Percentiles rank a stretch among this genome's conserved stretches.
These are phyloP conservation scores for Nyctibius bracteatus DNA, from an alignment of 2,113 vertebrate genomes.

Conservation along the genomic window DNA sequence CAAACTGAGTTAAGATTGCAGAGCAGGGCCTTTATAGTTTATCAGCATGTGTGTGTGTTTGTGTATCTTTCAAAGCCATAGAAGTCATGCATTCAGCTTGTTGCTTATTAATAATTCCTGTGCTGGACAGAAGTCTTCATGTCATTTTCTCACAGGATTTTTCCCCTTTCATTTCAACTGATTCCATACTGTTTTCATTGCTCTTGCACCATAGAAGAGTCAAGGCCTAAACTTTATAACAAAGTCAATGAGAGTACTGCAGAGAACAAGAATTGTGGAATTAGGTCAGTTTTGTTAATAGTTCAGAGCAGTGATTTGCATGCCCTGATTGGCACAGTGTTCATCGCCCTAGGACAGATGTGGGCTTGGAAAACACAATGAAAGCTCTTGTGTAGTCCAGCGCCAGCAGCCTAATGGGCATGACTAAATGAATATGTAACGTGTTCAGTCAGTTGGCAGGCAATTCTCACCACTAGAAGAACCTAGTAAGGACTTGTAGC, in stretches of 20 bases:
- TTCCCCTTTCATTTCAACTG: not conserved
- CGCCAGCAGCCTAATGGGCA: not conserved
- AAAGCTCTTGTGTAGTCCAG: not conserved
- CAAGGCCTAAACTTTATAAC: not conserved
- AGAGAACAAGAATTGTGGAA: not conserved
- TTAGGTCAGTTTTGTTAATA: not conserved
- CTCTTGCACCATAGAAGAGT: not conserved
- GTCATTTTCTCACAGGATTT: not conserved
- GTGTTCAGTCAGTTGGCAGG: not conserved
- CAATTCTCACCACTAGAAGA: not conserved
- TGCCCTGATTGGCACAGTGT: accelerated
- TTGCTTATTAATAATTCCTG: not conserved
- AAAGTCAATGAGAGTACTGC: not conserved
- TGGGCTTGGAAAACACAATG: not conserved
- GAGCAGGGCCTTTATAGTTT: not conserved
- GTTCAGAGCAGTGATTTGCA: not conserved
- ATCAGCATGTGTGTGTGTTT: not conserved
- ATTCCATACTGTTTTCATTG: not conserved
- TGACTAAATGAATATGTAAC: accelerated
- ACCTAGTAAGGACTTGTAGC: not conserved
- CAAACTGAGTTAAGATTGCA: not conserved
- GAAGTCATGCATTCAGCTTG: not conserved
- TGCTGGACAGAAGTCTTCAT: not conserved
- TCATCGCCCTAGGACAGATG: not conserved
- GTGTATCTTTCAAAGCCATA: not conserved